Evolutionary conservation across 2,113 vertebrate species (phyloP).

Genomic region (Murina feae): DNA sequence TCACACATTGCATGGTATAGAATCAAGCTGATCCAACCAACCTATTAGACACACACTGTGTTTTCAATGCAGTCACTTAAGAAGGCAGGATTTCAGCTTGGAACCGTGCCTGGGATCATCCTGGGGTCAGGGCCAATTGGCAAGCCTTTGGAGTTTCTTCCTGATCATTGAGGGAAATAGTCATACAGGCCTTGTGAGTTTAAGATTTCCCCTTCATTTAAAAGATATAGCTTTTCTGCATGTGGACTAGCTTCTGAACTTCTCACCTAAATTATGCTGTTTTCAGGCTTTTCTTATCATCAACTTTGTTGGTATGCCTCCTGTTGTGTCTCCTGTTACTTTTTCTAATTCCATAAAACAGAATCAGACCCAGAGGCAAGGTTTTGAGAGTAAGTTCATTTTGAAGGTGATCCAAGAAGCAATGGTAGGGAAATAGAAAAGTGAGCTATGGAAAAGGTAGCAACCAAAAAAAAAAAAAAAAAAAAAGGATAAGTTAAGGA

Average conservation of each 20-base stretch:
- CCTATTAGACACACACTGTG: background rate
- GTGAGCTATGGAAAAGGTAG: background rate
- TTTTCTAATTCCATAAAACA: background rate
- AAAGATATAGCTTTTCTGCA: background rate
- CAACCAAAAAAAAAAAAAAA: background rate
- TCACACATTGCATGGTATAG: background rate
- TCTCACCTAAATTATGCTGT: background rate
- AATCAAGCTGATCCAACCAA: slow-evolving; percentile 3
- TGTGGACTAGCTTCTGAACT: background rate
- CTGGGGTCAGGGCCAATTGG: background rate
- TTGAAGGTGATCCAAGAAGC: background rate
- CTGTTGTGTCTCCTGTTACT: background rate
- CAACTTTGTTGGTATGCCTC: background rate
- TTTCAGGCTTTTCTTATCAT: background rate
- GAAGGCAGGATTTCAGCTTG: background rate
- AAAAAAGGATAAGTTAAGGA: background rate
- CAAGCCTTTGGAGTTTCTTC: background rate
- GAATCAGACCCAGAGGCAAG: background rate
- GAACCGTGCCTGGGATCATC: background rate
- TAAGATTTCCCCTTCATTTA: background rate
- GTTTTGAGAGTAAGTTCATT: background rate
- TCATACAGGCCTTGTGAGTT: background rate
- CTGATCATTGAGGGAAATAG: background rate
- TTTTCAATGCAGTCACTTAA: background rate
- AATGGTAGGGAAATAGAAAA: background rate